Evolutionary conservation across 30 jellyfish, hydroid and myxozoan species (phyloP).

Genomic region (Clytia hemisphaerica): DNA sequence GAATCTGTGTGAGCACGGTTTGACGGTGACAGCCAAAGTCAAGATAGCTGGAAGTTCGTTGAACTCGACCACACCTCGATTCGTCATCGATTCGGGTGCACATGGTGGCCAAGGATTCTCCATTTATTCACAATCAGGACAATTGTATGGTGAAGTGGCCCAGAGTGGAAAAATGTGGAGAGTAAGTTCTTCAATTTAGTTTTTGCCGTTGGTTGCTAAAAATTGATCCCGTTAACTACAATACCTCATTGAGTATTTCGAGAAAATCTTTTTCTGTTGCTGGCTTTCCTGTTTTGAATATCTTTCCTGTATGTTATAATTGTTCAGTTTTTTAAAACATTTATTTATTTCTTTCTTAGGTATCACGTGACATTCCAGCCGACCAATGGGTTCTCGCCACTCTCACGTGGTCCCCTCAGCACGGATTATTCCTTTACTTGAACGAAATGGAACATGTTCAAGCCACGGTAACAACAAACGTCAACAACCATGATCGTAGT

Average conservation of each 20-base stretch:
- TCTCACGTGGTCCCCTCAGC: slow-evolving; percentile 79
- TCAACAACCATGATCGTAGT: slow-evolving; percentile 73
- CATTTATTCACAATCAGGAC: slow-evolving; percentile 53
- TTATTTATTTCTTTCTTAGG: slow-evolving; percentile 20
- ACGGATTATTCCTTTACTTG: slow-evolving; percentile 74
- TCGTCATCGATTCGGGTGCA: slow-evolving; percentile 96
- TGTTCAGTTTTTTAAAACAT: not conserved
- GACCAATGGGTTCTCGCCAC: slow-evolving; percentile 65
- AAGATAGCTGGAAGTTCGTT: slow-evolving; percentile 53
- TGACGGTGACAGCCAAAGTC: slow-evolving; percentile 68
- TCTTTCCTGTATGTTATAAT: not conserved
- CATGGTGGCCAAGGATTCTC: slow-evolving; percentile 97
- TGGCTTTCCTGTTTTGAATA: not conserved
- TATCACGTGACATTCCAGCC: slow-evolving; percentile 28
- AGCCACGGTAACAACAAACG: slow-evolving; percentile 52
- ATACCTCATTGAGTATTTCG: not conserved
- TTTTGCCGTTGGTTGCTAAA: not conserved
- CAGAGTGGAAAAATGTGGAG: slow-evolving; percentile 84
- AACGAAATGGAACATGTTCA: slow-evolving; percentile 56
- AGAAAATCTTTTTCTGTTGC: not conserved
- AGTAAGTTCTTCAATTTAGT: slow-evolving; percentile 27
- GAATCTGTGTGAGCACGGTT: slow-evolving; percentile 85
- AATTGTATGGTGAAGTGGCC: slow-evolving; percentile 74
- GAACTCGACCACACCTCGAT: slow-evolving; percentile 48
- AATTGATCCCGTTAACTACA: not conserved